phyloP scores from a whole-genome alignment of 2,113 vertebrate species.

The Sinocyclocheilus anshuiensis region DNA sequence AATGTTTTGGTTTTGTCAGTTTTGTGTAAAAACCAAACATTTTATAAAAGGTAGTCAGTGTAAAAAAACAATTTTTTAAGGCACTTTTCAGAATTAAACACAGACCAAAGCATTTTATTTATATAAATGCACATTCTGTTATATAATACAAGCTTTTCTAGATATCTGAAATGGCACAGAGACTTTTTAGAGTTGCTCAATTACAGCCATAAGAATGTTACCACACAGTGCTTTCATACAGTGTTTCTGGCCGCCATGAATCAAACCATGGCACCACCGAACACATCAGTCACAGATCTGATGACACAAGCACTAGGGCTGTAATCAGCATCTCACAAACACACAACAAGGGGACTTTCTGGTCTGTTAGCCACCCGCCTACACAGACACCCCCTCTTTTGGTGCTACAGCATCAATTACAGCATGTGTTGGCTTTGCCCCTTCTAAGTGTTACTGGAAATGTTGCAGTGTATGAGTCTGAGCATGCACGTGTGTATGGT shows the following conservation, averaged over 20 bases:
- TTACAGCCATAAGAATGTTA: not conserved
- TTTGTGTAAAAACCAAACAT: too few species aligned
- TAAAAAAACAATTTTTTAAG: too few species aligned
- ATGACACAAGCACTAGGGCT: conserved; percentile 44
- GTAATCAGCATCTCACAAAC: conserved; percentile 55
- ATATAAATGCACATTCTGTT: not conserved
- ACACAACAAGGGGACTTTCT: conserved; percentile 20
- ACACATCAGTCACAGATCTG: conserved; percentile 48
- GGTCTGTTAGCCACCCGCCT: not conserved
- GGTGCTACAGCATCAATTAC: conserved; percentile 32
- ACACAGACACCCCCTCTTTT: conserved; percentile 37
- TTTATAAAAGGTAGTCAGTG: too few species aligned
- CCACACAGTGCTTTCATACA: not conserved
- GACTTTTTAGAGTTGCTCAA: not conserved
- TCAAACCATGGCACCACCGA: conserved; percentile 52
- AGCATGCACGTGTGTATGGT: not conserved
- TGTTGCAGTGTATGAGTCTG: not conserved
- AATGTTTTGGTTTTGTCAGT: not conserved
- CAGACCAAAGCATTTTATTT: too few species aligned
- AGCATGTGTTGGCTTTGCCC: conserved; percentile 34
- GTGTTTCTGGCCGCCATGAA: not conserved
- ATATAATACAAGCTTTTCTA: not conserved
- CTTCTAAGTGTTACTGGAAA: conserved; percentile 48
- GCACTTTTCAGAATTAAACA: too few species aligned
- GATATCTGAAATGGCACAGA: not conserved